Evolutionary conservation across 2,797 vertebrate genomes (phyloP), one percentile per base, ranked within the genome.

Genomic region (Cuniculus paca): DNA sequence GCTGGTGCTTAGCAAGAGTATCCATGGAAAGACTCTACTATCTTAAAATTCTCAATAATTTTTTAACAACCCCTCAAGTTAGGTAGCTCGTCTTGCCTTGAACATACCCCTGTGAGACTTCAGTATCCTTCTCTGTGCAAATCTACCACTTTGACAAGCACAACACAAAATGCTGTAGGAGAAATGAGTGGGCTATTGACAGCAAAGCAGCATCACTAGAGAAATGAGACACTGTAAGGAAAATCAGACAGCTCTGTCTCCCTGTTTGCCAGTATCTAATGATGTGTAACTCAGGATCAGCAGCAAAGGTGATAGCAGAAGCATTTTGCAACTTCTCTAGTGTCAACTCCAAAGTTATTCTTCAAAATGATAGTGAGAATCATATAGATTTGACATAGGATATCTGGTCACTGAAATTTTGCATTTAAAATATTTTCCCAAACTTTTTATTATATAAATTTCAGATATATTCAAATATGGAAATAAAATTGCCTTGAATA

Each of bases 361-460:
- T 79, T 95, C 39, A 83, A 95, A 88, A 91, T 39, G 42, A 89
- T 65, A 63, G 86, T 81, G 61, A 65, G 28, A 88, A 91, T 85
- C 58, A 65, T 65, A 68, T 36, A 65, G 56, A 75, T 42, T 78
- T 54, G 70, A 83, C 72, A 48, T 13, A 96, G 56, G 89, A 80
- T 87, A 42, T 68, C 56, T 90, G 0, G n/a, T 42, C 50, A 74
- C 52, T 95, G 58, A 74, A 70, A 78, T 84, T 91, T 87, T 84
- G 17, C 36, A 58, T 84, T 95, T 80, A 42, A 54, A 31, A 19
- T 50, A 78, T 70, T 77, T 61, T 56, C 26, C 14, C 24, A 24
- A 90, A 19, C 19, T 50, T 90, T 94, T 92, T 86, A 88, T 85
- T 82, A 68, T 48, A 74, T 74, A 84, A 65, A 3, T 48, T 90